A percentile compares a stretch with the other conserved stretches of the same genome.
These are phyloP conservation scores for Micronisus gabar DNA, from an alignment of 2,113 vertebrate genomes.

Conservation along the genomic window DNA sequence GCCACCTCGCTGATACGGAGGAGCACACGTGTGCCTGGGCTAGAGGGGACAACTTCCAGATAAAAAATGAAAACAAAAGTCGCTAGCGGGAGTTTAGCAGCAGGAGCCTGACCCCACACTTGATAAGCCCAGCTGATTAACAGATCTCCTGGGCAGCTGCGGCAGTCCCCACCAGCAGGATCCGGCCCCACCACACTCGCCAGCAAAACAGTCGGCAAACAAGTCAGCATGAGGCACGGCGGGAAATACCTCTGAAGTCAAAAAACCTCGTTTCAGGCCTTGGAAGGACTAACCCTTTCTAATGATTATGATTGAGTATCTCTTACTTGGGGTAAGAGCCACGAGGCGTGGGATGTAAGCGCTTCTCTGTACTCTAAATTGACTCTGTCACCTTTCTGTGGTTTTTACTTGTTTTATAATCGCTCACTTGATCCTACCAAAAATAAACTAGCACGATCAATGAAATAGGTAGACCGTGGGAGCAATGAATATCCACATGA, in stretches of 20 bases:
- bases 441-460: constrained; percentile 11
- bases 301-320: not conserved
- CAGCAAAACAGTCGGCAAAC: not conserved
- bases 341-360: accelerated
- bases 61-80: not conserved
- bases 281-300: not conserved
- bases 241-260: not conserved
- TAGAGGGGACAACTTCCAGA: accelerated
- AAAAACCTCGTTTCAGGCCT: not conserved
- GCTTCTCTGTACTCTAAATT: not conserved
- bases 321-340: not conserved
- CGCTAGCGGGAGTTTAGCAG: not conserved
- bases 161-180: not conserved
- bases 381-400: not conserved
- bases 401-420: constrained; percentile 37
- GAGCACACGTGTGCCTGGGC: not conserved
- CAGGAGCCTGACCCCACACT: not conserved
- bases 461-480: constrained; percentile 1
- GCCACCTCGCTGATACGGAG: accelerated
- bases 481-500: constrained; percentile 31
- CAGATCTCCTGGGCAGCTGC: not conserved
- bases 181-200: accelerated
- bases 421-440: constrained; percentile 20
- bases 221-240: accelerated
- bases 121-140: not conserved